Base-by-base conservation (phyloP, 1,140 invertebrate genomes). In the Sweltsa coloradensis region DNA sequence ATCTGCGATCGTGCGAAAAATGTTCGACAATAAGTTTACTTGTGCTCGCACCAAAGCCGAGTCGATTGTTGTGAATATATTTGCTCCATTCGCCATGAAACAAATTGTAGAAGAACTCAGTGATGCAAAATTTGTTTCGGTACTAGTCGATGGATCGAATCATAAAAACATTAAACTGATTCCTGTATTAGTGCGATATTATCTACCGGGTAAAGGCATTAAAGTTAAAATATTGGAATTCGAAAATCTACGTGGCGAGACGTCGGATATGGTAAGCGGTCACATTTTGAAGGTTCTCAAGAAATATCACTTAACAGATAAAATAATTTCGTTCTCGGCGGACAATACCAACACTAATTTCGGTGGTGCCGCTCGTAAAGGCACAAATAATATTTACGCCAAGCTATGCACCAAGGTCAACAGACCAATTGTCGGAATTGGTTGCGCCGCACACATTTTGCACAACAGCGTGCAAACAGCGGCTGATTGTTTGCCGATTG, bases 291-390 rank as follows among this genome's bases (percentile, higher is more conserved):
- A 45, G 6, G 27, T 49, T 7, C 36, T 49, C 23, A 43, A 52
- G 45, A 34, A 43, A 48, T 42, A 41, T 18, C 21, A 54, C 46
- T 40, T 54, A 11, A 21, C 42, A 27, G 27, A 54, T 24, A 60
- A 62, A 56, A 16, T 57, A 41, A 49, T 60, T 45, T 51, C 52
- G 31, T 57, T 56, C 34, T 53, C 50, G 37, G 60, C 45, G 31
- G 60, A 61, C 40, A 60, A 61, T 37, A 52, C 52, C 2, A 60
- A 61, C 40, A 53, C 52, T 7, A 62, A 61, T 43, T 59, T 59
- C 52, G 59, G 57, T 18, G 55, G 53, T 2, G 34, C 47, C 5
- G 34, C 55, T 39, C 49, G 53, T 36, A 49, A 34, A 39, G 55
- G 55, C 13, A 45, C 46, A 26, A 43, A 53, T n/a, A 57, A 59